Evolutionary conservation across 2,797 vertebrate genomes (phyloP), one percentile per base, ranked within the genome.

Genomic region (Alosa sapidissima): DNA sequence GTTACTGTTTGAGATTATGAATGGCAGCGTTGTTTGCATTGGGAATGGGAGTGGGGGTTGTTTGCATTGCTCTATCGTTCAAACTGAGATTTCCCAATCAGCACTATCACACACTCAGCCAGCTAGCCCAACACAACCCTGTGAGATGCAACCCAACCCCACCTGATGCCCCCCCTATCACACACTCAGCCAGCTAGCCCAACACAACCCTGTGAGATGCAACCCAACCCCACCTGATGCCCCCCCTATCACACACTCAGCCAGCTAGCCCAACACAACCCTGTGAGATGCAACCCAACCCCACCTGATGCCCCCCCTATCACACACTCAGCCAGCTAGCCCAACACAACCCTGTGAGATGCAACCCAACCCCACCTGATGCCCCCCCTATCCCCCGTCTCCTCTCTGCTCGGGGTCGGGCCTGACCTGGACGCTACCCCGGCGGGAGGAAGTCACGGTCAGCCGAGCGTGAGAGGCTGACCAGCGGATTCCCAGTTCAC

Each of bases 391-490:
- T 52, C 82, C 33, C 45, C 60, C 62, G 58, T 85, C 55, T 84
- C 58, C 58, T 19, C 36, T 28, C 19, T 82, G 48, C 58, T 36
- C 47, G 10, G 68, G 62, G 28, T 24, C 21, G 81, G 9, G 49
- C 81, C 78, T 78, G 60, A 75, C 68, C 68, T 41, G 68, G 36
- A 41, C 33, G 14, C 68, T 49, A 3, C 81, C 41, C 28, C 51
- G 33, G 33, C 13, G 52, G 83, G 49, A 85, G 75, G 88, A 88
- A 82, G 83, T 85, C 81, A 87, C 33, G 36, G 72, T 82, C 82
- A 81, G 72, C 55, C 82, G 85, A 88, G 89, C 84, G 28, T 86
- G 84, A 89, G 78, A 83, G 72, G 82, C 36, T 52, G 58, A 68
- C 65, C 86, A 88, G 51, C 36, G 58, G 58, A 72, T 41, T 91